A percentile compares a stretch with the other conserved stretches of the same genome.
Conservation (phyloP, 1,140 invertebrate genomes). For the Caerostris darwini region DNA sequence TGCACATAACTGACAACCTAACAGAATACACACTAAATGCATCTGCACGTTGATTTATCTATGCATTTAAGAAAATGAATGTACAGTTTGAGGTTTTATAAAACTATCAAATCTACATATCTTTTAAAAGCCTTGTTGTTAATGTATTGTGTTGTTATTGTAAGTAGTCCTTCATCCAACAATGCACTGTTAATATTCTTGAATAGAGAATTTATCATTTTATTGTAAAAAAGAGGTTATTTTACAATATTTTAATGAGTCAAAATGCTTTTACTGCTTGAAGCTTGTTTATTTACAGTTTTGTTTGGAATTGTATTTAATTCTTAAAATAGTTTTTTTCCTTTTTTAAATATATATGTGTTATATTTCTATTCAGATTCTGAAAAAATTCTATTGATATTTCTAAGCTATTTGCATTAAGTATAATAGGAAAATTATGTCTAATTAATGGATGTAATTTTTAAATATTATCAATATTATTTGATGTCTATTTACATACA, state of each 20-base stretch:
- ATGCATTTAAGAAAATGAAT: not conserved
- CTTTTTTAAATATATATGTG: no score
- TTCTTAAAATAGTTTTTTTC: no score
- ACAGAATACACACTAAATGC: not conserved
- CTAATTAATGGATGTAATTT: no score
- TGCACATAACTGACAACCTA: not conserved
- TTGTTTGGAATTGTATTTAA: no score
- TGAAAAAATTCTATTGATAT: no score
- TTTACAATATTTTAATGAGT: not conserved
- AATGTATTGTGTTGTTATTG: slow-evolving; percentile 1
- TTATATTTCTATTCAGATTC: no score
- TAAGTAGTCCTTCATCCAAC: not conserved
- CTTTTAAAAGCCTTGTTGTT: slow-evolving; percentile 48
- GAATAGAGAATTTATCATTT: not conserved
- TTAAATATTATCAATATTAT: no score
- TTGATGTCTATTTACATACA: no score
- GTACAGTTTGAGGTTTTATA: not conserved
- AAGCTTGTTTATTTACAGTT: no score
- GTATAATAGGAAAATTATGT: no score
- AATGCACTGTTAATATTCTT: slow-evolving; percentile 26
- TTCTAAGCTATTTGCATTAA: no score
- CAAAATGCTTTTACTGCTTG: no score
- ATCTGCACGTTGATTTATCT: slow-evolving; percentile 3
- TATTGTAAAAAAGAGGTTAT: slow-evolving; percentile 2
- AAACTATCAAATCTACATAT: not conserved